These are phyloP conservation scores for Macquaria ambigua DNA, from an alignment of 2,113 vertebrate genomes.

Conservation along the genomic window DNA sequence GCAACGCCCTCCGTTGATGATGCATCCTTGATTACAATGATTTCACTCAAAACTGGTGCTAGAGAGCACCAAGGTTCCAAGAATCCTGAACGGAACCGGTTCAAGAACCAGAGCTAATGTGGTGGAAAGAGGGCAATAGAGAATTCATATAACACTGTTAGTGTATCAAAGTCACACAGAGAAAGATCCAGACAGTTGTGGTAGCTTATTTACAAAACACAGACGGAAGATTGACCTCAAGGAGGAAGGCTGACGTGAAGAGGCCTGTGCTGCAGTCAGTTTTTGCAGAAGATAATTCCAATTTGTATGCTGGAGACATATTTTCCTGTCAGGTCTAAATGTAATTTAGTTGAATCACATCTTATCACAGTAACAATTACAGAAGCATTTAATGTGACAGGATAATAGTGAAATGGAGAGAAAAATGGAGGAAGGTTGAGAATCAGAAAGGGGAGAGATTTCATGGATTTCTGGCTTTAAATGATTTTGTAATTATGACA, in stretches of 20 bases:
- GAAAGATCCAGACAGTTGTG: constrained; percentile 13
- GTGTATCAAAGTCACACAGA: not conserved
- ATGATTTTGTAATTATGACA: constrained; percentile 4
- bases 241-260: not conserved
- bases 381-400: constrained; percentile 43
- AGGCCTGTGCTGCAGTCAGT: not conserved
- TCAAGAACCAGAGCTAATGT: too few relatives aligned
- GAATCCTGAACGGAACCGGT: too few relatives aligned
- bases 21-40: too few relatives aligned
- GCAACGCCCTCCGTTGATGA: too few relatives aligned
- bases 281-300: constrained; percentile 11
- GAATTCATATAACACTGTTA: not conserved
- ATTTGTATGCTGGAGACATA: constrained; percentile 34
- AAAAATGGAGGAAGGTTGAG: constrained; percentile 1
- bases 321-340: constrained; percentile 30
- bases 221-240: constrained; percentile 17
- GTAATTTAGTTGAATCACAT: constrained; percentile 50
- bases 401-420: not conserved
- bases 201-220: constrained; percentile 3
- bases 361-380: constrained; percentile 40
- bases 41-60: too few relatives aligned
- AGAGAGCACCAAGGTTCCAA: too few relatives aligned
- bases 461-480: constrained; percentile 1
- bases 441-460: not conserved
- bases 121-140: not conserved